Percentiles rank a stretch among this genome's conserved stretches.
phyloP scores from a whole-genome alignment of 2,888 invertebrate genomes.

The Tillus elongatus region DNA sequence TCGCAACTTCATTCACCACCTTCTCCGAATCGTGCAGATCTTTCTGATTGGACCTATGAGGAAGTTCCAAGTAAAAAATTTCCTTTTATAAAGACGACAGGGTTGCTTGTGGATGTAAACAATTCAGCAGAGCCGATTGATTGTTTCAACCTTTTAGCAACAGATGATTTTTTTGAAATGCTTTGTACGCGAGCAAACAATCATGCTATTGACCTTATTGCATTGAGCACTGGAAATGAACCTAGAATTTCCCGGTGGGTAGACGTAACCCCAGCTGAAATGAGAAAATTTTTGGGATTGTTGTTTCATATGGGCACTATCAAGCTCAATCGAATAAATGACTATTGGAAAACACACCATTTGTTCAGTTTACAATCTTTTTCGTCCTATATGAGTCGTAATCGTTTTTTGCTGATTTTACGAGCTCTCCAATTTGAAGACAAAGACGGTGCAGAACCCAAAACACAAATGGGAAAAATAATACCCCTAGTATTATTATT shows the following conservation, averaged over 20 bases:
- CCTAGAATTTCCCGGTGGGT: slow-evolving; percentile 27
- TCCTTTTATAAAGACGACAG: too few species aligned
- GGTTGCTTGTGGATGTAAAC: too few species aligned
- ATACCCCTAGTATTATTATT: slow-evolving; percentile 32
- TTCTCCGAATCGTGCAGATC: too few species aligned
- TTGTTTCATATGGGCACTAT: slow-evolving; percentile 35
- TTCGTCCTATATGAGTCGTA: slow-evolving; percentile 29
- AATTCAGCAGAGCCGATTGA: slow-evolving; percentile 19
- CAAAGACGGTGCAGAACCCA: slow-evolving; percentile 17
- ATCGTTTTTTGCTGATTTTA: slow-evolving; percentile 32
- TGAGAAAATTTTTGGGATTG: slow-evolving; percentile 33
- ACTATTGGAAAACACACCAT: slow-evolving; percentile 34
- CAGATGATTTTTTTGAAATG: slow-evolving; percentile 17
- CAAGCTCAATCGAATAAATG: slow-evolving; percentile 27
- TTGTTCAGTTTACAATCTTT: slow-evolving; percentile 31
- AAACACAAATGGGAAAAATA: slow-evolving; percentile 29
- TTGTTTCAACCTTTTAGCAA: slow-evolving; percentile 17
- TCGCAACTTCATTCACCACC: too few species aligned
- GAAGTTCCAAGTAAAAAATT: too few species aligned
- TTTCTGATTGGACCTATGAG: too few species aligned
- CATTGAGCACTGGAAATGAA: slow-evolving; percentile 15
- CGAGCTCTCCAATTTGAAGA: slow-evolving; percentile 30
- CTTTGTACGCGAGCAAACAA: slow-evolving; percentile 14
- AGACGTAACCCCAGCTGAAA: slow-evolving; percentile 23
- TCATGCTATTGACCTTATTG: slow-evolving; percentile 17